A percentile compares a stretch with the other conserved stretches of the same genome.
Evolutionary conservation across 2,797 vertebrate species (phyloP).

Genomic region (Tamandua tetradactyla): DNA sequence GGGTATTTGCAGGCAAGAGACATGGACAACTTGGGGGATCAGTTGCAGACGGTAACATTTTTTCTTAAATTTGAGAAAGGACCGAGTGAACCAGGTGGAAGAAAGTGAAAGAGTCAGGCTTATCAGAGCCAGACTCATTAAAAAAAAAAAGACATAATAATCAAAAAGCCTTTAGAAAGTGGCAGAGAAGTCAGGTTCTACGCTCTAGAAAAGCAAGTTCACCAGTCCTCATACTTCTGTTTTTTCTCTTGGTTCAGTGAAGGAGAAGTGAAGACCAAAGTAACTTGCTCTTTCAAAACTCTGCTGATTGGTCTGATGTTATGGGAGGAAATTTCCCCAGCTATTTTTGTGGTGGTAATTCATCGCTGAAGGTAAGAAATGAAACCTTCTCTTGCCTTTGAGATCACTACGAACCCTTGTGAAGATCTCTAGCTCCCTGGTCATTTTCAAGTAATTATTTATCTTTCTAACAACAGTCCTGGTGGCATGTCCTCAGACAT

Average conservation of each 20-base stretch:
- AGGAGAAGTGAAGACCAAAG: background rate
- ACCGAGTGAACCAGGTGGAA: background rate
- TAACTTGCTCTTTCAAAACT: background rate
- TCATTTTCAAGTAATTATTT: background rate
- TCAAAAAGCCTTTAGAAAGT: background rate
- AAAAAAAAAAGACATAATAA: background rate
- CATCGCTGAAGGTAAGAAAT: background rate
- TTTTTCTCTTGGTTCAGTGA: background rate
- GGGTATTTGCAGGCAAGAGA: background rate
- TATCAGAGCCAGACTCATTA: background rate
- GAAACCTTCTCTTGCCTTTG: background rate
- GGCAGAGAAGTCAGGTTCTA: background rate
- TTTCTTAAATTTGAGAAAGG: slow-evolving; percentile 8
- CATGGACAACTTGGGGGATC: background rate
- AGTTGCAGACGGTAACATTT: background rate
- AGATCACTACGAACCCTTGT: background rate
- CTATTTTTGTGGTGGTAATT: background rate
- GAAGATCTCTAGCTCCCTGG: background rate
- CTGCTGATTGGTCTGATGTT: background rate
- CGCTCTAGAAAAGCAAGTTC: background rate
- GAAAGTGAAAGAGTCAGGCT: background rate
- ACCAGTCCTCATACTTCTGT: background rate
- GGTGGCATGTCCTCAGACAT: background rate
- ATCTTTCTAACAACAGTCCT: background rate
- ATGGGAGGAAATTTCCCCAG: background rate